Base-by-base conservation (phyloP, 35 echinoderm and acorn worm genomes). In the Amphiura filiformis region DNA sequence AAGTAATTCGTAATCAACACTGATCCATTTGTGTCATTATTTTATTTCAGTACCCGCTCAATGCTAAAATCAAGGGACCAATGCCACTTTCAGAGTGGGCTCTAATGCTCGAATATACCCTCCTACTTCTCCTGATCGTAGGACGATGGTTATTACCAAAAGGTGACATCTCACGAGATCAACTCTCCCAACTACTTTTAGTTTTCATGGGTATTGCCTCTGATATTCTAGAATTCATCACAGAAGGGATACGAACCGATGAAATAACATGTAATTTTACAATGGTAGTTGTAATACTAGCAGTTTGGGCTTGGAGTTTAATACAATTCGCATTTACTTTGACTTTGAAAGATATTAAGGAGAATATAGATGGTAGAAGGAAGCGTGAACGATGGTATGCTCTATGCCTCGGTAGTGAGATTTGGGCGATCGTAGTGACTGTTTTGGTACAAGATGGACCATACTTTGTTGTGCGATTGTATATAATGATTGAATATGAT, bases 101-200 rank as follows among this genome's bases (percentile, higher is more conserved):
- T 70, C 61, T 70, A 3, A 70, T 70, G 61, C 28, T 70, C 7
- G 61, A 70, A 70, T 70, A 70, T 23, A 70, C 61, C 1, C 61
- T 70, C 1, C 26, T 70, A 70, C 61, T 70, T n/a, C 61, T 94
- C 13, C 88, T 94, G 0, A 94, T 94, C 41, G 80, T 94, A 32
- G 93, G 93, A 13, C 47, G 93, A 0, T 94, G 93, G 93, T 87
- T 94, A 31, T 79, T 94, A 17, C 93, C 93, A 2, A 94, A 94
- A 49, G 93, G 93, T 9, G 56, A 94, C 20, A 77, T 94, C 0
- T 87, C 93, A 32, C 82, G 93, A 40, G 93, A 94, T 49, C 88
- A 94, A 79, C 88, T 90, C 7, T 94, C 93, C 0, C 93, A 94
- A 38, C 80, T 94, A 5, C 84, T 94, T 31, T 82, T 94, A 39